phyloP scores from a whole-genome alignment of 1,140 invertebrate species.

The Pogonomyrmex californicus region DNA sequence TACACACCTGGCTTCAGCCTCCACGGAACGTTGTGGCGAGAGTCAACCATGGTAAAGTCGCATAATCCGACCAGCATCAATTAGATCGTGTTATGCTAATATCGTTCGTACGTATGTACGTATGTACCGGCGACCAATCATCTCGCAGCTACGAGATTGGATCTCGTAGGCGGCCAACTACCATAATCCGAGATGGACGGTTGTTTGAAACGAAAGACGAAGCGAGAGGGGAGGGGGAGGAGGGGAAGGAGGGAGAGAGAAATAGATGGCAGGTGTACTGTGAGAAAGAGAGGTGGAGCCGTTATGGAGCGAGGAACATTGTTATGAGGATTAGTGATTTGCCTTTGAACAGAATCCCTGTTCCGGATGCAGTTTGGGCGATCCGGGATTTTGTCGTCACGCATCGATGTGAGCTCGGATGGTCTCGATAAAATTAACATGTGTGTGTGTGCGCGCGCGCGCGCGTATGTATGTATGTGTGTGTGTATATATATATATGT shows the following conservation, averaged over 20 bases:
- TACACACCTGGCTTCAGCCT: neutral
- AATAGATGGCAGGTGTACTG: conserved; percentile 63
- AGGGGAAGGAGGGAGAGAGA: neutral
- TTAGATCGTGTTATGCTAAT: conserved; percentile 83
- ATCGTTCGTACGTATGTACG: conserved; percentile 54
- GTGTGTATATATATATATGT: too few species aligned
- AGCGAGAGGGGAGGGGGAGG: conserved; percentile 3
- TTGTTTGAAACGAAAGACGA: conserved; percentile 37
- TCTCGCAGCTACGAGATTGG: conserved; percentile 63
- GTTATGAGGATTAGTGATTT: conserved; percentile 43
- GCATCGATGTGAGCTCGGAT: neutral
- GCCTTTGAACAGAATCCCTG: conserved; percentile 34
- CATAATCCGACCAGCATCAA: conserved; percentile 74
- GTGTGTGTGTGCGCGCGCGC: too few species aligned
- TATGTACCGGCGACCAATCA: conserved; percentile 70
- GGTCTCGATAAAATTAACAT: conserved; percentile 18
- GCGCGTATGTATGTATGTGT: too few species aligned
- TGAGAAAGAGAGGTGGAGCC: conserved; percentile 47
- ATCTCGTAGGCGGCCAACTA: conserved; percentile 72
- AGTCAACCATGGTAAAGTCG: conserved; percentile 30
- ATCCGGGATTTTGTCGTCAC: conserved; percentile 28
- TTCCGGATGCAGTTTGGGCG: conserved; percentile 24
- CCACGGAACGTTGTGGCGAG: conserved; percentile 10
- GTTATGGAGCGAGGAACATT: conserved; percentile 57
- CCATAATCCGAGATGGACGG: conserved; percentile 59